Conservation (phyloP, 2,797 vertebrate genomes). For the Sitta carolinensis region DNA sequence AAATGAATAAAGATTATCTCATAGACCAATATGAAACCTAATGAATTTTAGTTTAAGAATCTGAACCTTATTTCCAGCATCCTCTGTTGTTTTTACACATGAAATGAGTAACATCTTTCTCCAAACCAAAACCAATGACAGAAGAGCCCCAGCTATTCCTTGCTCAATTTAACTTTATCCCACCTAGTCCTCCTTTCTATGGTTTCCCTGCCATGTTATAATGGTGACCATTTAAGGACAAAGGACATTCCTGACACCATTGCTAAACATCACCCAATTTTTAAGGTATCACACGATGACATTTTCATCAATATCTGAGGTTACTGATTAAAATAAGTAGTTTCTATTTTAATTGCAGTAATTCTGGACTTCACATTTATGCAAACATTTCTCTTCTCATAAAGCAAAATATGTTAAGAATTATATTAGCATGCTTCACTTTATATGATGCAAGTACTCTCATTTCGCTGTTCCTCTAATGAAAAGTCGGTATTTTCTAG, state of each 20-base stretch:
- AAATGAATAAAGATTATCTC: background rate
- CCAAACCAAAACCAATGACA: background rate
- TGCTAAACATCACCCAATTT: background rate
- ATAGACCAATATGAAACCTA: background rate
- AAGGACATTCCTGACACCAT: background rate
- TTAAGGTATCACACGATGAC: background rate
- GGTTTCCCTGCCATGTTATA: background rate
- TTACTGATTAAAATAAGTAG: background rate
- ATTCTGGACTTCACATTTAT: background rate
- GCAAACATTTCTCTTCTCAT: background rate
- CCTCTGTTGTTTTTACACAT: background rate
- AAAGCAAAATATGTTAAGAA: background rate
- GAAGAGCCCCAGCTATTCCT: rapidly evolving
- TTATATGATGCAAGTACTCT: background rate
- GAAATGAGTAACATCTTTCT: background rate
- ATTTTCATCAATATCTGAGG: background rate
- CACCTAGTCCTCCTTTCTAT: background rate
- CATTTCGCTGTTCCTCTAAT: background rate
- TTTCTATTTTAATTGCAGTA: background rate
- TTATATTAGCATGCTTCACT: background rate
- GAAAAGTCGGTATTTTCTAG: conserved; percentile 24
- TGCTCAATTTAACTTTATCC: background rate
- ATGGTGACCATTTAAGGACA: background rate
- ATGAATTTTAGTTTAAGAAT: background rate
- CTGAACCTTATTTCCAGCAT: background rate